Conservation (phyloP, 1,140 invertebrate genomes). For the Aricia agestis region DNA sequence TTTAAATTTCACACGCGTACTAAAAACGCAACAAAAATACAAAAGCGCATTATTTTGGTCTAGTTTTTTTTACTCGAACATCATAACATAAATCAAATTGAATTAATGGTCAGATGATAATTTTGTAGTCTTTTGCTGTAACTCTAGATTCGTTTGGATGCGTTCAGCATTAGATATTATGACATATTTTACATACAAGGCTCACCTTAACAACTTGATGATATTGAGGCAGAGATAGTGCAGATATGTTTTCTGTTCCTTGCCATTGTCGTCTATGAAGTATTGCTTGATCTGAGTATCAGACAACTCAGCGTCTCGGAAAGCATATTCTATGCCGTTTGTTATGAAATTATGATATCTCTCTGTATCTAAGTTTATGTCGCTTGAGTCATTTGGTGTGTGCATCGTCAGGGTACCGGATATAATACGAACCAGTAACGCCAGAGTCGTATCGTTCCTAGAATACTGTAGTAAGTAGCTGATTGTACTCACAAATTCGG, state of each 20-base stretch:
- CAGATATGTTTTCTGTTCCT: slow-evolving; percentile 59
- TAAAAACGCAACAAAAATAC: too few relatives aligned
- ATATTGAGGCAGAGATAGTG: slow-evolving; percentile 68
- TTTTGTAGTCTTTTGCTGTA: too few relatives aligned
- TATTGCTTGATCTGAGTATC: slow-evolving; percentile 59
- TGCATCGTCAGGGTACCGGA: slow-evolving; percentile 65
- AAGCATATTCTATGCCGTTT: slow-evolving; percentile 60
- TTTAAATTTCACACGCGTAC: too few relatives aligned
- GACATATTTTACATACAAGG: too few relatives aligned
- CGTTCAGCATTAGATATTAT: too few relatives aligned
- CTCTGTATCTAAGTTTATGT: slow-evolving; percentile 55
- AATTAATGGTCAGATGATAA: too few relatives aligned
- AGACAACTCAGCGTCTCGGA: slow-evolving; percentile 59
- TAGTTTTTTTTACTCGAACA: too few relatives aligned
- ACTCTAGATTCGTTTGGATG: too few relatives aligned
- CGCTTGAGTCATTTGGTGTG: slow-evolving; percentile 51
- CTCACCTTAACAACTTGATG: slow-evolving; percentile 64
- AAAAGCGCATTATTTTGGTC: too few relatives aligned
- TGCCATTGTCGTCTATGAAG: slow-evolving; percentile 44
- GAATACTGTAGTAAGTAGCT: slow-evolving; percentile 76
- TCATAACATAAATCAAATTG: too few relatives aligned
- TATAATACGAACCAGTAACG: slow-evolving; percentile 75
- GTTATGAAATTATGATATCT: slow-evolving; percentile 59
- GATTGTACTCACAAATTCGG: slow-evolving; percentile 74
- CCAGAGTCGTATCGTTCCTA: slow-evolving; percentile 71